Base-by-base conservation (phyloP, 2,888 invertebrate species). In the Stenotaenia linearis region DNA sequence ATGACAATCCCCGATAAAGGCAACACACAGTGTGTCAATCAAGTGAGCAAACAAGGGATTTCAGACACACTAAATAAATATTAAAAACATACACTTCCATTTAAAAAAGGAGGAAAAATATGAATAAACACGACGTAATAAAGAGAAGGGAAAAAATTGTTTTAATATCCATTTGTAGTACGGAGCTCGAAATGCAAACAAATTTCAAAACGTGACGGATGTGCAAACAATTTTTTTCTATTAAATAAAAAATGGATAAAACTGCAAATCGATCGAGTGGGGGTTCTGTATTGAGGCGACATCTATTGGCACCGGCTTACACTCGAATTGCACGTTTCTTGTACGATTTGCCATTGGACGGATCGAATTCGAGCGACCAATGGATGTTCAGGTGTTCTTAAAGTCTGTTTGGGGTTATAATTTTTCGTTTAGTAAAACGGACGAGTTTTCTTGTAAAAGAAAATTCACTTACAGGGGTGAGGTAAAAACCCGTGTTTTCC, bases 1-100 rank as follows among this genome's bases (percentile, higher is more conserved):
- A 61, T 61, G 61, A 61, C 61, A 61, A 61, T 61, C 61, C 61
- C 61, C 61, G 61, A 61, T 61, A 61, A 61, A 61, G 61, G 61
- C 61, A 25, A 61, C 61, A 56, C 56, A 61, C 61, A 61, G 61
- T 61, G 61, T 61, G 61, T 61, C 61, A 61, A 61, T 61, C 61
- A 61, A 61, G 3, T 61, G 23, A 25, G 61, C 61, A 61, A 61
- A 61, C 61, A 61, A 61, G 25, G 61, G 61, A 61, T 61, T 61
- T 61, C 61, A 61, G 61, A 61, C 61, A 25, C 61, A 61, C 61
- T 61, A 25, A 61, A 61, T 61, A 61, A 61, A 61, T 61, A 61
- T 61, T 61, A 61, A 61, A 32, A 56, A 56, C 56, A 56, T 9
- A 56, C 56, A 23, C 23, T 15, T 61, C 15, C 15, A 25, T 25